phyloP scores from a whole-genome alignment of 2,888 invertebrate genomes.

The Eubasilissa splendida region DNA sequence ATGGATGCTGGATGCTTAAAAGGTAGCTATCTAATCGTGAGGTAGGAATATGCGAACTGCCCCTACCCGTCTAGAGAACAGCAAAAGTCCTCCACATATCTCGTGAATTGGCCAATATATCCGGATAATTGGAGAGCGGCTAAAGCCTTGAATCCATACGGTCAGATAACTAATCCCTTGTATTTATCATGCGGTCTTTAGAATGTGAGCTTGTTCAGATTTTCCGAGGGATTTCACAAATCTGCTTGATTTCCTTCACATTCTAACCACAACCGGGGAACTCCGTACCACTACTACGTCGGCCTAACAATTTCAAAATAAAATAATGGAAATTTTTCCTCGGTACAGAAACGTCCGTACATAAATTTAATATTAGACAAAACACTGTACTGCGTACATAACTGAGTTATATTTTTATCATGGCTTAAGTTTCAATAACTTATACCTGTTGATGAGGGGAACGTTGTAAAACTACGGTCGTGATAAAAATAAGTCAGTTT shows the following conservation, averaged over 20 bases:
- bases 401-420: too few species aligned
- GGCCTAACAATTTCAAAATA: neutral
- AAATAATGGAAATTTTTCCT: too few species aligned
- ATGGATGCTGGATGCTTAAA: conserved; percentile 12
- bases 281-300: neutral
- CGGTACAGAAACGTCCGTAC: too few species aligned
- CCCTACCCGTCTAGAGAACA: conserved; percentile 38
- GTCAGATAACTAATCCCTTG: conserved; percentile 65
- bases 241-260: neutral
- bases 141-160: conserved; percentile 66
- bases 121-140: conserved; percentile 72
- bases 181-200: conserved; percentile 37
- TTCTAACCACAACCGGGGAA: conserved; percentile 31
- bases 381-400: too few species aligned
- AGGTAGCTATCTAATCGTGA: neutral
- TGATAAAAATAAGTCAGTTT: too few species aligned
- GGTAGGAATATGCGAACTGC: neutral
- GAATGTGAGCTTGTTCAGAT: conserved; percentile 19
- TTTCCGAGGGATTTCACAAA: conserved; percentile 3
- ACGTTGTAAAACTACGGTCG: too few species aligned
- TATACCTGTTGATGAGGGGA: too few species aligned
- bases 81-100: conserved; percentile 65
- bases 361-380: too few species aligned
- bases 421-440: too few species aligned
- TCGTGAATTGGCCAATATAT: conserved; percentile 72